Conservation (phyloP, 2,888 invertebrate species). For the Aelia acuminata region DNA sequence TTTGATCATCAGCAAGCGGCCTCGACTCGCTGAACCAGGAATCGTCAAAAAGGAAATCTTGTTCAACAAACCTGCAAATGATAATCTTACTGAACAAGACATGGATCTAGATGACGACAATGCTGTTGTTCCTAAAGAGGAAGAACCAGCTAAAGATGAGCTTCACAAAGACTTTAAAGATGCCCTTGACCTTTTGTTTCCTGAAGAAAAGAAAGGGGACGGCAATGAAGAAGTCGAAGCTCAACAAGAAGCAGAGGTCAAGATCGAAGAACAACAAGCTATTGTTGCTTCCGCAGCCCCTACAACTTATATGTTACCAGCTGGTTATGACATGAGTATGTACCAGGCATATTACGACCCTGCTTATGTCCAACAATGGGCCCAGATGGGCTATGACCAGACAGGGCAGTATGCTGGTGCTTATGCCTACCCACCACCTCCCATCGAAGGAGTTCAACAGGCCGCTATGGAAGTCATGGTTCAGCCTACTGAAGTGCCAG, state of each 20-base stretch:
- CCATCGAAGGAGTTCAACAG: conserved; percentile 34
- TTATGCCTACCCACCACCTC: conserved; percentile 50
- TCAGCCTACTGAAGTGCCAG: conserved; percentile 14
- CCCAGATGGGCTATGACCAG: conserved; percentile 63
- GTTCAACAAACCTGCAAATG: conserved; percentile 61
- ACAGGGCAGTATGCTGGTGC: conserved; percentile 50
- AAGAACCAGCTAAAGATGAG: conserved; percentile 67
- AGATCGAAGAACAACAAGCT: conserved; percentile 48
- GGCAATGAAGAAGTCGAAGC: conserved; percentile 56
- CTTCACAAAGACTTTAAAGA: conserved; percentile 78
- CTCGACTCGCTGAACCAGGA: conserved; percentile 52
- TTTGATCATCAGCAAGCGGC: conserved; percentile 61
- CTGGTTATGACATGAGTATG: conserved; percentile 57
- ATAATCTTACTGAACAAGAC: conserved; percentile 66
- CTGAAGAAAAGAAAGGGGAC: conserved; percentile 69
- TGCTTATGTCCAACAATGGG: conserved; percentile 62
- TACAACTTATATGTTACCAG: conserved; percentile 51
- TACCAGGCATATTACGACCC: conserved; percentile 60
- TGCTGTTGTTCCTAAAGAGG: conserved; percentile 59
- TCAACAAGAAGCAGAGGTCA: conserved; percentile 50
- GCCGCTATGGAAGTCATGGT: conserved; percentile 1
- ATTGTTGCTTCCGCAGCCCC: conserved; percentile 53
- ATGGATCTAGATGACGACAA: conserved; percentile 68
- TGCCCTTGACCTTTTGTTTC: conserved; percentile 78
- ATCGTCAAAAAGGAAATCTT: conserved; percentile 53